Percentiles rank a stretch among this genome's conserved stretches.
Conservation (phyloP, 2,797 vertebrate species). For the Oryzias sinensis region DNA sequence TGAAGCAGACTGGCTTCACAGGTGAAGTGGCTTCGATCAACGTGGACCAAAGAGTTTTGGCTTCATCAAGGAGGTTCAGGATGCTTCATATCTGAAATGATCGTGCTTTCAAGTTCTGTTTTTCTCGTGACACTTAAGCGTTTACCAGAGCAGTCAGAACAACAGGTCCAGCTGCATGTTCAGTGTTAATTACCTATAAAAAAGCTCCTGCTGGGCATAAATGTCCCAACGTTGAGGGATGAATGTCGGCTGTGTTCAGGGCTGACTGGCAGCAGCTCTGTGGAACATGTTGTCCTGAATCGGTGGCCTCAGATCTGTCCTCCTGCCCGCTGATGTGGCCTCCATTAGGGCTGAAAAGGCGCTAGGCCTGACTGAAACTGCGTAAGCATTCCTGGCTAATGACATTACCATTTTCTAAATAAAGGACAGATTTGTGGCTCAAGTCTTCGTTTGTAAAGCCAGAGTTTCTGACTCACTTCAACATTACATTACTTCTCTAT, state of each 20-base stretch:
- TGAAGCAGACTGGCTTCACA: no score
- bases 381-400: conserved; percentile 41
- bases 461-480: conserved; percentile 10
- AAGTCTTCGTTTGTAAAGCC: conserved; percentile 1
- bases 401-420: conserved; percentile 44
- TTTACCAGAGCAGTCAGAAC: background rate
- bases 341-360: conserved; percentile 35
- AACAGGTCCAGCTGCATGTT: conserved; percentile 2
- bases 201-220: conserved; percentile 31
- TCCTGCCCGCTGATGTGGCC: conserved; percentile 11
- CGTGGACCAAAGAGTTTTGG: no score
- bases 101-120: no score
- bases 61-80: no score
- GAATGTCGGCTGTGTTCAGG: conserved; percentile 36
- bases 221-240: conserved; percentile 35
- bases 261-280: conserved; percentile 14
- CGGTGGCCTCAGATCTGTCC: conserved; percentile 21
- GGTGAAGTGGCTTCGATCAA: no score
- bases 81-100: no score
- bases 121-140: no score
- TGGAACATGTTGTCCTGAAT: conserved; percentile 23
- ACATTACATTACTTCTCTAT: background rate
- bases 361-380: conserved; percentile 7
- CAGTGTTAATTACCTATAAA: conserved; percentile 42
- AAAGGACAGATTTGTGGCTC: conserved; percentile 9